These are phyloP conservation scores for Chelonia mydas DNA, from an alignment of 2,797 vertebrate species.

Conservation along the genomic window DNA sequence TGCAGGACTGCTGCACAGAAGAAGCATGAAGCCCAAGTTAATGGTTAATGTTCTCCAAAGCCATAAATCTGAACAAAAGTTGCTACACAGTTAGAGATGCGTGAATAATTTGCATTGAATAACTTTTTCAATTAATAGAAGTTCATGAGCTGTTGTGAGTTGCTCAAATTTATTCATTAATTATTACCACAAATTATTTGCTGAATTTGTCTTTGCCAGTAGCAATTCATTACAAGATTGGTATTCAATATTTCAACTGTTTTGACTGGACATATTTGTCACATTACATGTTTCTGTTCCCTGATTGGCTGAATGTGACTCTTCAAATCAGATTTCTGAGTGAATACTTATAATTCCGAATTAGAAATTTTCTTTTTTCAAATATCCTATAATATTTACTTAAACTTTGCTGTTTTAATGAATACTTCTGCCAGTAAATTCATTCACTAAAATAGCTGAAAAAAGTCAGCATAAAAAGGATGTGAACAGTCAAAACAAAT, in stretches of 20 bases:
- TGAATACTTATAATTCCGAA: conserved; percentile 31
- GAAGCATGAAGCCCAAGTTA: not conserved
- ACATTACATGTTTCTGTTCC: conserved; percentile 3
- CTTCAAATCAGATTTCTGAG: conserved; percentile 30
- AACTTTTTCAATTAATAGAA: conserved; percentile 5
- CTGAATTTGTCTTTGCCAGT: conserved; percentile 18
- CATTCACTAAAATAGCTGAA: conserved; percentile 23
- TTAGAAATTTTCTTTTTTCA: conserved; percentile 39
- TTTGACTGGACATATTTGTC: not conserved
- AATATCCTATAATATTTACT: conserved; percentile 47
- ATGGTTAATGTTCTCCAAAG: not conserved
- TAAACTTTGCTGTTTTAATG: conserved; percentile 47
- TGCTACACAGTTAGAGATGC: not conserved
- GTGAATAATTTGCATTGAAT: not conserved
- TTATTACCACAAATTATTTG: conserved; percentile 12
- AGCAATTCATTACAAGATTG: conserved; percentile 22
- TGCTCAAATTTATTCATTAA: not conserved
- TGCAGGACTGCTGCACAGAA: not conserved
- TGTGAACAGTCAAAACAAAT: conserved; percentile 47
- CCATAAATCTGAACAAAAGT: not conserved
- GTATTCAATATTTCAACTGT: conserved; percentile 11
- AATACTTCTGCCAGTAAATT: conserved; percentile 29
- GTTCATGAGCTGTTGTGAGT: not conserved
- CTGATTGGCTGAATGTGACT: conserved; percentile 51
- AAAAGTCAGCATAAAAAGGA: conserved; percentile 20